Conservation (phyloP, 1,140 invertebrate genomes). For the Lasioglossum baleicum region DNA sequence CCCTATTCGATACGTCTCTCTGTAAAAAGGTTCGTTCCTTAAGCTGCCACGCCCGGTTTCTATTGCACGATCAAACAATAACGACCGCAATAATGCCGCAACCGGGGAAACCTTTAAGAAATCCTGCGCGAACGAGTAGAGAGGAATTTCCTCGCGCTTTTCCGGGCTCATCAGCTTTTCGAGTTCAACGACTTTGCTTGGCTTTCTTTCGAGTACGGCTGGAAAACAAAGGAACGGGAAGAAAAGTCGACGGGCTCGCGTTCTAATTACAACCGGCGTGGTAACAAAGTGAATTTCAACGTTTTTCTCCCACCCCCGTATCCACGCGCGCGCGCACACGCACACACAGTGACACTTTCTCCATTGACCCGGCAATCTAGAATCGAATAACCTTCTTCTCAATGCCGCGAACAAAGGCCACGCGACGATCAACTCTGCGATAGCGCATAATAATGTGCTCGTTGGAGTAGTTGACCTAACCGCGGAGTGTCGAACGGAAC, state of each 20-base stretch:
- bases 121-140: slow-evolving; percentile 5
- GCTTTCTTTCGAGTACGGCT: slow-evolving; percentile 37
- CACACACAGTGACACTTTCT: neutral
- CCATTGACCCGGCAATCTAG: slow-evolving; percentile 26
- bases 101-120: slow-evolving; percentile 24
- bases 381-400: slow-evolving; percentile 24
- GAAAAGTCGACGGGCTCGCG: slow-evolving; percentile 42
- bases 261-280: slow-evolving; percentile 48
- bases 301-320: slow-evolving; percentile 12
- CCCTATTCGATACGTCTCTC: too few relatives aligned
- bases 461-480: neutral
- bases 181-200: slow-evolving; percentile 43
- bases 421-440: neutral
- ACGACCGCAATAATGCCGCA: slow-evolving; percentile 11
- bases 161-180: slow-evolving; percentile 39
- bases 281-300: slow-evolving; percentile 54
- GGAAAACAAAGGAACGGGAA: slow-evolving; percentile 42
- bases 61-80: slow-evolving; percentile 1
- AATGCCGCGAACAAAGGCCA: neutral
- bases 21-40: neutral
- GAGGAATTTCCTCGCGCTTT: slow-evolving; percentile 35
- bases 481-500: neutral
- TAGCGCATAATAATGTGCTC: neutral
- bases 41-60: neutral
- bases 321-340: too few relatives aligned